phyloP scores from a whole-genome alignment of 2,113 vertebrate genomes.

The Sylvilagus bachmani region DNA sequence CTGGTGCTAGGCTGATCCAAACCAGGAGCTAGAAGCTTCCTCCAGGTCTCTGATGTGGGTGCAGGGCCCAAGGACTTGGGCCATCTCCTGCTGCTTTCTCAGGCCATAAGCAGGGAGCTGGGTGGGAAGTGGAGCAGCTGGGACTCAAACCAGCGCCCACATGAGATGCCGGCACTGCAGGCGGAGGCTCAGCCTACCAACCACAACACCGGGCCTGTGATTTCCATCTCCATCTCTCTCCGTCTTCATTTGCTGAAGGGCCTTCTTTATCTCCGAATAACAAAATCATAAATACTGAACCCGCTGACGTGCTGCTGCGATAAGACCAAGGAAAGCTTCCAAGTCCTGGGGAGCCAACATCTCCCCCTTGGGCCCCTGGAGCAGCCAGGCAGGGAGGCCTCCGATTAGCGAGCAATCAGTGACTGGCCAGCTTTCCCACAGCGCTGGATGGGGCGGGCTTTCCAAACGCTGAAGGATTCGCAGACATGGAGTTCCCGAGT shows the following conservation, averaged over 20 bases:
- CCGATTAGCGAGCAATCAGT: accelerated
- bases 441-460: background rate
- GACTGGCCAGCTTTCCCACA: background rate
- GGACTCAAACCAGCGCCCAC: too few species aligned
- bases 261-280: slow-evolving; percentile 28
- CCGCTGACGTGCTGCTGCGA: background rate
- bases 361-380: background rate
- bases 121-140: too few species aligned
- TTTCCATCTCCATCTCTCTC: background rate
- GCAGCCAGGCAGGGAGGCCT: background rate
- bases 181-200: too few species aligned
- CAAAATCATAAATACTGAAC: background rate
- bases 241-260: background rate
- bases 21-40: too few species aligned
- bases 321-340: background rate
- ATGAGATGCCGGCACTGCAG: too few species aligned
- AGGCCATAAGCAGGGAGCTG: too few species aligned
- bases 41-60: too few species aligned
- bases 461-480: background rate
- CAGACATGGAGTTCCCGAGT: background rate
- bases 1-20: too few species aligned
- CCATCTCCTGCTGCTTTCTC: too few species aligned
- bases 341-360: background rate
- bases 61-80: too few species aligned
- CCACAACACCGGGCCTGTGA: too few species aligned